Percentiles rank a stretch among this genome's conserved stretches.
Conservation (phyloP, 2,797 vertebrate species). For the Centroberyx gerrardi region DNA sequence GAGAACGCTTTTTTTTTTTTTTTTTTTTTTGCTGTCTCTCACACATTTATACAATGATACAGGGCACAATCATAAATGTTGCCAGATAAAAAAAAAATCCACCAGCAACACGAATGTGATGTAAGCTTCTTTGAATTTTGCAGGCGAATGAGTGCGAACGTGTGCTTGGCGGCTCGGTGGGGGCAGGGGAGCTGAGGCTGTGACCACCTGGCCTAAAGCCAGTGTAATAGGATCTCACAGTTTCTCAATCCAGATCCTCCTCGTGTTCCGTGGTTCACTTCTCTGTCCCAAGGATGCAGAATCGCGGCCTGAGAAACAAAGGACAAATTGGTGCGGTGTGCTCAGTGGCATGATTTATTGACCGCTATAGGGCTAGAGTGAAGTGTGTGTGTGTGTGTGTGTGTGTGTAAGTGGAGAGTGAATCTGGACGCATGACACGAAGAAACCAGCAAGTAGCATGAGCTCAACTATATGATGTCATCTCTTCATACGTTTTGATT, state of each 20-base stretch:
- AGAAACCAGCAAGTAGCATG: too few species aligned
- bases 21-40: conserved; percentile 50
- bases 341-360: neutral
- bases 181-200: conserved; percentile 53
- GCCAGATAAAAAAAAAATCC: conserved; percentile 51
- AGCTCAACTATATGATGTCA: neutral
- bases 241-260: conserved; percentile 71
- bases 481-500: too few species aligned
- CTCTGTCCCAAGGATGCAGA: conserved; percentile 83
- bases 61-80: conserved; percentile 35
- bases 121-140: conserved; percentile 26
- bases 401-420: neutral
- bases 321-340: conserved; percentile 11
- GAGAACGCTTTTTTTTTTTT: conserved; percentile 72
- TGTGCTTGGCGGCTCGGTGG: conserved; percentile 42
- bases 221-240: conserved; percentile 77
- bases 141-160: conserved; percentile 28
- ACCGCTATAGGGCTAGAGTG: neutral
- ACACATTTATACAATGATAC: conserved; percentile 36
- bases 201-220: conserved; percentile 69
- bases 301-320: conserved; percentile 86
- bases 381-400: too few species aligned
- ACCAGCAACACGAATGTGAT: conserved; percentile 14
- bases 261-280: conserved; percentile 54
- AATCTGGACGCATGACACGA: neutral